Conservation (phyloP, 2,113 vertebrate species). For the Sinosuthora webbiana region DNA sequence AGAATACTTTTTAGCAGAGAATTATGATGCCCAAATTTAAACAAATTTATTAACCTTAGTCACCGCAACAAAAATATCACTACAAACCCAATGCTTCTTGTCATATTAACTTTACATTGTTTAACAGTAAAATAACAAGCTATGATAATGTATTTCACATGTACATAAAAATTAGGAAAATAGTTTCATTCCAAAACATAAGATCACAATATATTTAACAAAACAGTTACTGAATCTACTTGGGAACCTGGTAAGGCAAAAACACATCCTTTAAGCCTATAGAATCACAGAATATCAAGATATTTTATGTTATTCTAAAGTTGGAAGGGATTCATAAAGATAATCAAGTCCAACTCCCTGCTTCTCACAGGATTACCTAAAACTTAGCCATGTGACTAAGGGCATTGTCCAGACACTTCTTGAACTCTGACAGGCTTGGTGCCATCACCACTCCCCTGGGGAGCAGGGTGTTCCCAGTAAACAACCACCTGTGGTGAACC, state of each 20-base stretch:
- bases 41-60: neutral
- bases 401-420: neutral
- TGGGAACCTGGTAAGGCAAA: neutral
- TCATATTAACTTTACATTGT: neutral
- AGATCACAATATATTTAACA: neutral
- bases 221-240: neutral
- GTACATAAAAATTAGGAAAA: neutral
- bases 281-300: neutral
- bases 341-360: neutral
- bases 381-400: neutral
- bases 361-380: neutral
- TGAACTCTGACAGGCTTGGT: neutral
- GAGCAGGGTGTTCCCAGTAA: accelerated
- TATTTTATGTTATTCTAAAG: neutral
- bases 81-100: neutral
- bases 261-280: neutral
- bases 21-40: neutral
- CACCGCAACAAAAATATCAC: neutral
- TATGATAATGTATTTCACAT: neutral
- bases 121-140: neutral
- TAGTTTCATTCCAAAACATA: neutral
- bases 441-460: neutral
- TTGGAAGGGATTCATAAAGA: neutral
- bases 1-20: neutral
- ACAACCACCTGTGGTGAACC: neutral